Conservation (phyloP, 2,888 invertebrate genomes). For the Polymixis lichenea region DNA sequence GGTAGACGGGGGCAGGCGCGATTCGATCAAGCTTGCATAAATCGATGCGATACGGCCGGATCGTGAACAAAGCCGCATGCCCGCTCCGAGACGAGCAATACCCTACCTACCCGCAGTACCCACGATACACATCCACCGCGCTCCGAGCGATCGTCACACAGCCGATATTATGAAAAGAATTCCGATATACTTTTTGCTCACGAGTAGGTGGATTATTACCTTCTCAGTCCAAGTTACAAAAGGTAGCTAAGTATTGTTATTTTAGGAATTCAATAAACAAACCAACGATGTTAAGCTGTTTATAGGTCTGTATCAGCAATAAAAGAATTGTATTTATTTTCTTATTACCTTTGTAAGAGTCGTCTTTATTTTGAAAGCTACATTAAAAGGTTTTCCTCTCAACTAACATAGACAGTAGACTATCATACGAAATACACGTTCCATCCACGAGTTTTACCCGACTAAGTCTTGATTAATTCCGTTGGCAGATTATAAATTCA, state of each 20-base stretch:
- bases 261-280: slow-evolving; percentile 53
- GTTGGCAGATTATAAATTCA: slow-evolving; percentile 73
- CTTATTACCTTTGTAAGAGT: slow-evolving; percentile 10
- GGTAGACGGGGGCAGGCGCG: slow-evolving; percentile 74
- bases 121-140: slow-evolving; percentile 52
- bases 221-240: slow-evolving; percentile 47
- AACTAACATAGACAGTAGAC: neutral
- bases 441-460: slow-evolving; percentile 21
- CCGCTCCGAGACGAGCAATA: slow-evolving; percentile 74
- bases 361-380: slow-evolving; percentile 10
- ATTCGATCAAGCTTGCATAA: slow-evolving; percentile 89
- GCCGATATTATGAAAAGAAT: slow-evolving; percentile 62
- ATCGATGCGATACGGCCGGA: slow-evolving; percentile 88
- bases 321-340: slow-evolving; percentile 28
- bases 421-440: slow-evolving; percentile 7
- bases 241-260: slow-evolving; percentile 54
- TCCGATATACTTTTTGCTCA: slow-evolving; percentile 55
- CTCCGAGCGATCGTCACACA: slow-evolving; percentile 53
- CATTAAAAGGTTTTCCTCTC: neutral
- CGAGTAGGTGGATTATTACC: slow-evolving; percentile 53
- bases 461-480: slow-evolving; percentile 73
- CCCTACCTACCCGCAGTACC: slow-evolving; percentile 54
- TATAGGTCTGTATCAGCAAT: slow-evolving; percentile 12
- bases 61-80: slow-evolving; percentile 88
- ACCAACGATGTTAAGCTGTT: slow-evolving; percentile 12